Conservation (phyloP, 2,797 vertebrate species). For the Peromyscus nudipes region DNA sequence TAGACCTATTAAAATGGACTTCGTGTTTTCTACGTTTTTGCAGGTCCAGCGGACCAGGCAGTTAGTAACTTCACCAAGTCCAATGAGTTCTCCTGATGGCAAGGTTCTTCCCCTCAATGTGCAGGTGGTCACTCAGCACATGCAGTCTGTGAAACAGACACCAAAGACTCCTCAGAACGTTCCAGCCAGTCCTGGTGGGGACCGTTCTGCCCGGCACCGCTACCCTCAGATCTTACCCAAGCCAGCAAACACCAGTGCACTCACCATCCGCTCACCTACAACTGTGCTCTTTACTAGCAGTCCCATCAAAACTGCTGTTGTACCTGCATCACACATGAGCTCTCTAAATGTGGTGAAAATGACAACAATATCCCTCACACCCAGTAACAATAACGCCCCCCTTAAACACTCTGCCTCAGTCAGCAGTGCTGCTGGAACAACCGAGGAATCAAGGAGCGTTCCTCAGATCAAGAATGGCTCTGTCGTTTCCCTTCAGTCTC, state of each 20-base stretch:
- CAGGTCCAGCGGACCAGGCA: conserved; percentile 95
- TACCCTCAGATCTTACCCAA: conserved; percentile 98
- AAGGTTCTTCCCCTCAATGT: conserved; percentile 97
- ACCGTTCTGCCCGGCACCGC: conserved; percentile 95
- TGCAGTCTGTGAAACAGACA: conserved; percentile 95
- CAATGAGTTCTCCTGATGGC: conserved; percentile 92
- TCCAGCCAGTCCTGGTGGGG: conserved; percentile 92
- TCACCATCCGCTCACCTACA: conserved; percentile 95
- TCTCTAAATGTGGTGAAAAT: conserved; percentile 97
- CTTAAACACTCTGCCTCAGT: conserved; percentile 92
- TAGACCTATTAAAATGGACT: conserved; percentile 21
- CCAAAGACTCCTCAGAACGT: conserved; percentile 95
- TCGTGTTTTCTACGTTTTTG: conserved; percentile 64
- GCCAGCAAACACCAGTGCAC: conserved; percentile 92
- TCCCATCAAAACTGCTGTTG: conserved; percentile 96
- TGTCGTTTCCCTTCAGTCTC: conserved; percentile 92
- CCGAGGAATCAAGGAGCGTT: conserved; percentile 89
- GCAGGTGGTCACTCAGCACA: conserved; percentile 96
- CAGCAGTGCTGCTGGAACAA: conserved; percentile 83
- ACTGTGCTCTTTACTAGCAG: conserved; percentile 97
- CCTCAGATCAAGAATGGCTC: conserved; percentile 92
- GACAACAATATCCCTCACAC: conserved; percentile 95
- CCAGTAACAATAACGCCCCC: conserved; percentile 89
- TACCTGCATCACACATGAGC: conserved; percentile 95
- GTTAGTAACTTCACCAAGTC: conserved; percentile 96